Evolutionary conservation across 1,140 invertebrate genomes (phyloP), one percentile per base, ranked within the genome.

Genomic region (Cardiocondyla obscurior): DNA sequence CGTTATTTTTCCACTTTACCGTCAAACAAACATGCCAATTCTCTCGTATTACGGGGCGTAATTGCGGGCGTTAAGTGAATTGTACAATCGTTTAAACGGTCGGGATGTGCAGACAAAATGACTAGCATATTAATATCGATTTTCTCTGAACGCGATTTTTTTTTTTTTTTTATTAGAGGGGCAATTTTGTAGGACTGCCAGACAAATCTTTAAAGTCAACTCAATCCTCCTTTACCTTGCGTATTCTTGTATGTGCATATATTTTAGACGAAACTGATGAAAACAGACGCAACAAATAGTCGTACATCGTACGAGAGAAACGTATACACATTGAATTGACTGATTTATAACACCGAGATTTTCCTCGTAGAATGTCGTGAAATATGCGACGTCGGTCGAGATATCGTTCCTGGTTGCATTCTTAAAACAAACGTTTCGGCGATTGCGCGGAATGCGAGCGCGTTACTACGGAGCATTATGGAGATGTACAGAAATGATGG

Each of bases 401-500:
- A 79, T 79, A 46, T 22, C 22, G 33, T 53, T 19, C 51, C 46
- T 39, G 28, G 60, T 77, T 16, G 64, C 12, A 53, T 67, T 22
- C 16, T 53, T 8, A 53, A 79, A 67, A 55, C 62, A 79, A 79
- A 53, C 25, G n/a, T 67, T 30, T 67, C 3, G 33, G 33, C 25
- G 33, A 79, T 77, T 53, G 53, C 67, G 42, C 53, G 33, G 19
- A 39, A 49, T 16, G 22, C 22, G 36, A 22, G 25, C 12, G 28
- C 19, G 49, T 39, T 30, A 3, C 33, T 16, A 0, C 10, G 22
- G 22, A 77, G 22, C n/a, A 67, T 77, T 77, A 77, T 53, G 46
- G 46, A 53, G 60, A 77, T 30, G n/a, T n/a, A n/a, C n/a, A 67
- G 44, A 77, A 65, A 57, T 77, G 33, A 22, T 65, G 44, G 60